Base-by-base conservation (phyloP, 92 coral and sea anemone genomes). In the Montipora capitata region DNA sequence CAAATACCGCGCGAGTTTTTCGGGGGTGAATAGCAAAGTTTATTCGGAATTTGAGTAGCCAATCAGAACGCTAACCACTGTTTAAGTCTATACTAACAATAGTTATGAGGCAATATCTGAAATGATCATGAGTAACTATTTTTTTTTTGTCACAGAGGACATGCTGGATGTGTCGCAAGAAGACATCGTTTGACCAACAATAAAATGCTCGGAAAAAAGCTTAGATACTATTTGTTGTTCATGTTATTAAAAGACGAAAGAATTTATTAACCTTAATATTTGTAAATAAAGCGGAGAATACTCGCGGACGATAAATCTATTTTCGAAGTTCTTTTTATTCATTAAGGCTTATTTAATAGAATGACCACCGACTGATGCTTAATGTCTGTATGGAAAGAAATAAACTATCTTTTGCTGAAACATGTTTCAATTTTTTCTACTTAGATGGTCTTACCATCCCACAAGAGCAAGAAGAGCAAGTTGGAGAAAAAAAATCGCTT, bases 111-210 rank as follows among this genome's bases (percentile, higher is more conserved):
- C 44, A 41, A 2, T 15, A 8, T 68, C 48, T 41, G 2, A 10
- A 68, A 41, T 8, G 38, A 17, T 43, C 35, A 14, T 12, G 15
- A n/a, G 56, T 17, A 43, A 17, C 44, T 72, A 59, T 56, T 67
- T 76, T 41, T 13, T 15, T 62, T 61, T 49, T 17, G 72, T 84
- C 39, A 11, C 85, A 95, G 98, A 92, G 12, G 98, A 76, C 58
- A 85, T 93, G 88, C 74, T 90, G 82, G 98, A 95, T 77, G 96
- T 85, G 48, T 95, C 98, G 10, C 98, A 95, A 35, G 98, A 95
- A 74, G 98, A 95, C 86, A 93, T 95, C 18, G 98, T 95, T 61
- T 95, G 82, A 83, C 81, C 38, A 72, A 44, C 51, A 15, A 41
- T 52, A 56, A 59, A 71, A 5, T 57, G 44, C 15, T 6, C 48